Evolutionary conservation across 2,888 invertebrate genomes (phyloP).

Genomic region (Drosophila infuscata): DNA sequence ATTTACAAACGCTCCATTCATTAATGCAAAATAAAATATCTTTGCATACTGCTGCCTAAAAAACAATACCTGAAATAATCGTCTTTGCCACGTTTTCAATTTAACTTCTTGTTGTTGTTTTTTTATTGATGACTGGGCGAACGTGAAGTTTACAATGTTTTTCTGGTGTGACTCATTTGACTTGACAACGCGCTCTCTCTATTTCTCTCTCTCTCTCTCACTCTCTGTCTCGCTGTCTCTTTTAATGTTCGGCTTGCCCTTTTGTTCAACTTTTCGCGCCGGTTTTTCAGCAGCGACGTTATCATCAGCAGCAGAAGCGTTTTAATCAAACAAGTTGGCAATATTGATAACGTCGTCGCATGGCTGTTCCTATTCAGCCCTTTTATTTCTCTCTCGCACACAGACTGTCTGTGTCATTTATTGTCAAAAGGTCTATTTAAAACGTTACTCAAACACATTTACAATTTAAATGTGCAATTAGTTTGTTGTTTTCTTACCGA

Average conservation of each 20-base stretch:
- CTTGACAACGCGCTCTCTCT: constrained; percentile 21
- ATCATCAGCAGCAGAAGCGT: constrained; percentile 14
- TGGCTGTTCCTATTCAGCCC: neutral
- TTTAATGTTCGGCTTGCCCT: constrained; percentile 17
- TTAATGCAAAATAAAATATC: neutral
- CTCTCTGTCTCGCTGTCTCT: neutral
- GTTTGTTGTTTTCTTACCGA: constrained; percentile 9
- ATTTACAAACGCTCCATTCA: constrained; percentile 7
- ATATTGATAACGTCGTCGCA: constrained; percentile 54
- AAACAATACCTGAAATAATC: constrained; percentile 1
- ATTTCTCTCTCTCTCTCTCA: neutral
- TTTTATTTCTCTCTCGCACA: constrained; percentile 9
- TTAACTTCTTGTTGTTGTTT: constrained; percentile 10
- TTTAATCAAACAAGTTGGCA: constrained; percentile 76
- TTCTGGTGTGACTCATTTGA: constrained; percentile 41
- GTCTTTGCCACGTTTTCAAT: constrained; percentile 54
- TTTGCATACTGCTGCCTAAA: neutral
- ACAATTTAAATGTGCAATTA: constrained; percentile 31
- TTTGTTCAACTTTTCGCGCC: constrained; percentile 38
- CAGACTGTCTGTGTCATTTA: neutral
- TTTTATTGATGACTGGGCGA: constrained; percentile 9
- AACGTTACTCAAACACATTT: constrained; percentile 9
- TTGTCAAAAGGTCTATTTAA: constrained; percentile 17
- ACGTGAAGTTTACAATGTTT: constrained; percentile 23
- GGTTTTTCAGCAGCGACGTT: constrained; percentile 43